Conservation (phyloP, 2,113 vertebrate genomes). For the Nannobrachium achirus region DNA sequence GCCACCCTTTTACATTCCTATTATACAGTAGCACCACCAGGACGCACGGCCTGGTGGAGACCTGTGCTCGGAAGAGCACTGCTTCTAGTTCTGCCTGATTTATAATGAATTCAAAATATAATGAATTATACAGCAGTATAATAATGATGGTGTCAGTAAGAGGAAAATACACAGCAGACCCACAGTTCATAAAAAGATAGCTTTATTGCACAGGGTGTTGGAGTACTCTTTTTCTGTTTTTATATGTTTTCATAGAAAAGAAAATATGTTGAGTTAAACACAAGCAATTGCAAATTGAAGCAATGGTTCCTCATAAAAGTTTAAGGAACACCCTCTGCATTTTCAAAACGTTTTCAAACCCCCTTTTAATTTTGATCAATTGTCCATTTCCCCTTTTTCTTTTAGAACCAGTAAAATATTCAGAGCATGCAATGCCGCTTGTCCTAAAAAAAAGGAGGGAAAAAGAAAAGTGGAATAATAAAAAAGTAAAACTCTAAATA, state of each 20-base stretch:
- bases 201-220: constrained; percentile 99
- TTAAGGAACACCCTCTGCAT: constrained; percentile 76
- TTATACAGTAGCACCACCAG: too few species aligned
- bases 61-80: too few species aligned
- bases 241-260: constrained; percentile 95
- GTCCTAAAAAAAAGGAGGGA: constrained; percentile 60
- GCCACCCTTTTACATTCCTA: too few species aligned
- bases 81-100: too few species aligned
- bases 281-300: constrained; percentile 98
- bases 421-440: constrained; percentile 91
- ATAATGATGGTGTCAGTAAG: background rate
- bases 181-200: constrained; percentile 93
- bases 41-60: too few species aligned
- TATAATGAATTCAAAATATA: too few species aligned
- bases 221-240: constrained; percentile 88
- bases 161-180: constrained; percentile 38
- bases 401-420: constrained; percentile 90
- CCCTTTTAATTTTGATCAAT: constrained; percentile 57
- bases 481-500: constrained; percentile 27
- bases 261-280: constrained; percentile 91
- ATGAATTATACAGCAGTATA: too few species aligned
- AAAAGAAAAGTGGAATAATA: constrained; percentile 57
- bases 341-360: constrained; percentile 69
- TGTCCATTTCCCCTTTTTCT: constrained; percentile 63
- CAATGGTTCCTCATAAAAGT: constrained; percentile 84